These are phyloP conservation scores for Drosophila pectinifera DNA, from an alignment of 1,140 invertebrate species.

Conservation along the genomic window DNA sequence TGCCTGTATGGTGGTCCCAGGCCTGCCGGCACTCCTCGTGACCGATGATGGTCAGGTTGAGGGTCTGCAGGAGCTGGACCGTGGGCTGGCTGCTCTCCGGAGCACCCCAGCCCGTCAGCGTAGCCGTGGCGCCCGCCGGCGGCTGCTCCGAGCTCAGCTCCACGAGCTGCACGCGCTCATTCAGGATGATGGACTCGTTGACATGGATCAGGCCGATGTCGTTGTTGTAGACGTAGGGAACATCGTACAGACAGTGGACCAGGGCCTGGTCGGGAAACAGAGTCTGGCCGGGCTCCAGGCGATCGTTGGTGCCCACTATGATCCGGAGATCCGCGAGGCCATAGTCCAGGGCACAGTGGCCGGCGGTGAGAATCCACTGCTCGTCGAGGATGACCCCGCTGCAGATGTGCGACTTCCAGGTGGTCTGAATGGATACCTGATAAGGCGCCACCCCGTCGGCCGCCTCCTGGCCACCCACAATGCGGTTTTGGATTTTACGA, in stretches of 20 bases:
- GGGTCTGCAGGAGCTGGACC: conserved; percentile 50
- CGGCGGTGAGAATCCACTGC: conserved; percentile 85
- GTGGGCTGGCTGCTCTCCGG: conserved; percentile 40
- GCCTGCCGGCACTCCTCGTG: conserved; percentile 44
- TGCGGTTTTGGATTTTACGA: conserved; percentile 55
- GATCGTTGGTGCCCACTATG: conserved; percentile 73
- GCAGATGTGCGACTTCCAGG: conserved; percentile 78
- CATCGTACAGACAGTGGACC: conserved; percentile 73
- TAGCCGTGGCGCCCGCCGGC: conserved; percentile 65
- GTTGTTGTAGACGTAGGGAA: conserved; percentile 77
- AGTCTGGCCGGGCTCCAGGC: conserved; percentile 48
- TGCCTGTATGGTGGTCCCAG: conserved; percentile 45
- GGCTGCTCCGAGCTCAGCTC: conserved; percentile 46
- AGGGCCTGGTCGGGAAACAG: conserved; percentile 41
- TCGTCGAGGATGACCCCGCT: conserved; percentile 78
- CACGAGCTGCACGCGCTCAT: conserved; percentile 85
- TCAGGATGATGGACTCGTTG: conserved; percentile 80
- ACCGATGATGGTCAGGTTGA: conserved; percentile 64
- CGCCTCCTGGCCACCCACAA: conserved; percentile 84
- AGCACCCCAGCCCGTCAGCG: conserved; percentile 84
- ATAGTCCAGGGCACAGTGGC: conserved; percentile 81
- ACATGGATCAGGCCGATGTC: conserved; percentile 86
- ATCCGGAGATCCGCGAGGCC: conserved; percentile 48
- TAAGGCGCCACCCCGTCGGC: conserved; percentile 84
- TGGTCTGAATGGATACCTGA: conserved; percentile 84